These are phyloP conservation scores for Alosa alosa DNA, from an alignment of 2,113 vertebrate genomes.

Conservation along the genomic window DNA sequence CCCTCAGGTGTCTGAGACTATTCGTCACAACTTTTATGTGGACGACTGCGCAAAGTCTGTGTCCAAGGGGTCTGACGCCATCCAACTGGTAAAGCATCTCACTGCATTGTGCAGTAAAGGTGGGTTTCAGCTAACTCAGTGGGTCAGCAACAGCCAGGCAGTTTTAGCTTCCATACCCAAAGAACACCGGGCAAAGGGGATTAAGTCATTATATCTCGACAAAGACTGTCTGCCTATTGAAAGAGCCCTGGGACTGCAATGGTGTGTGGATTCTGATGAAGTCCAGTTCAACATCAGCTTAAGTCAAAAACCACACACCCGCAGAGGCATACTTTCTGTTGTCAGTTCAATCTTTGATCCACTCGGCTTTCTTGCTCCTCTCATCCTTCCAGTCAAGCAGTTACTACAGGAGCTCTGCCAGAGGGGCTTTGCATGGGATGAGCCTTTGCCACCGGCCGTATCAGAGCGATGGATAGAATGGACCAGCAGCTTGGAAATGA, in stretches of 20 bases:
- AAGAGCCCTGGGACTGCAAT: no score
- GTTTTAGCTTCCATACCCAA: constrained; percentile 10
- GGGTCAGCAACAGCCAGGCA: constrained; percentile 22
- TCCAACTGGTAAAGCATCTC: neutral
- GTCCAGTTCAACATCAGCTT: neutral
- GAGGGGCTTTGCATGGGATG: constrained; percentile 11
- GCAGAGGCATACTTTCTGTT: constrained; percentile 26
- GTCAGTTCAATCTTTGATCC: constrained; percentile 32
- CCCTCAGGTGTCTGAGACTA: no score
- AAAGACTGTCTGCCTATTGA: no score
- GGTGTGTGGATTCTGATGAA: no score
- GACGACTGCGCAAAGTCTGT: constrained; percentile 33
- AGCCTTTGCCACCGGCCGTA: neutral
- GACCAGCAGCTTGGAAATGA: constrained; percentile 1
- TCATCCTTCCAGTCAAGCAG: constrained; percentile 29
- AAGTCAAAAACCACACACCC: constrained; percentile 19
- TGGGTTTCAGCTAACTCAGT: constrained; percentile 32
- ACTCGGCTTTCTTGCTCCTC: constrained; percentile 27
- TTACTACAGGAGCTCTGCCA: constrained; percentile 34
- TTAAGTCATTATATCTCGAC: neutral
- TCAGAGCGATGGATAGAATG: constrained; percentile 22
- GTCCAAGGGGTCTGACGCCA: constrained; percentile 15
- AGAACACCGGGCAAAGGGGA: neutral
- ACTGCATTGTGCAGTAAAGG: constrained; percentile 20
- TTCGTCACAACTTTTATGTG: constrained; percentile 18